Conservation (phyloP, 2,888 invertebrate species). For the Lepas anatifera region DNA sequence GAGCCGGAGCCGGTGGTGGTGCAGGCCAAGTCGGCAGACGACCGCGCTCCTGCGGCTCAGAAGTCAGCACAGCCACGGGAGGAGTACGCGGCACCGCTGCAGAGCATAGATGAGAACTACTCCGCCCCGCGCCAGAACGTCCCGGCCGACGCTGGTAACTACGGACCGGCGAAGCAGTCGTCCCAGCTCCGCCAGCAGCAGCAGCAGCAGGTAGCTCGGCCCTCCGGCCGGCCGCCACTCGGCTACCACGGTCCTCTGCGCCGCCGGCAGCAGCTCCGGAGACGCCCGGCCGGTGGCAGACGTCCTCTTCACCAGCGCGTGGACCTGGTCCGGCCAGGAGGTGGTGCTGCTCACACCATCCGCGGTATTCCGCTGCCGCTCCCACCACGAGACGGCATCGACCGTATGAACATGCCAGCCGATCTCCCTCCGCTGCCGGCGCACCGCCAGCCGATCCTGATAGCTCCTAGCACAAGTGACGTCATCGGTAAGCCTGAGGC, state of each 20-base stretch:
- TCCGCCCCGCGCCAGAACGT: too few relatives aligned
- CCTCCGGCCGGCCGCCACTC: constrained; percentile 13
- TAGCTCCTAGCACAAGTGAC: constrained; percentile 4
- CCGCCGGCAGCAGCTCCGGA: constrained; percentile 28
- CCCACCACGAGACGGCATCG: constrained; percentile 3
- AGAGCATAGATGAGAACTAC: too few relatives aligned
- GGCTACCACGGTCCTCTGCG: not conserved
- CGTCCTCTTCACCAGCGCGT: constrained; percentile 17
- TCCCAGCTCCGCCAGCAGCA: not conserved
- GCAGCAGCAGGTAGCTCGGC: constrained; percentile 2
- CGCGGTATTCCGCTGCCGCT: constrained; percentile 13
- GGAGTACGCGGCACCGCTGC: too few relatives aligned
- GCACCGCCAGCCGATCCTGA: constrained; percentile 1
- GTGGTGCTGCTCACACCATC: constrained; percentile 34
- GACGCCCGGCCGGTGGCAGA: constrained; percentile 13
- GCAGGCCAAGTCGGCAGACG: constrained; percentile 14
- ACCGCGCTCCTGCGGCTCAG: constrained; percentile 4
- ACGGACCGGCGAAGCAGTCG: not conserved
- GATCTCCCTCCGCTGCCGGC: constrained; percentile 12
- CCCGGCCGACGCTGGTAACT: too few relatives aligned
- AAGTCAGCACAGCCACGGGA: too few relatives aligned
- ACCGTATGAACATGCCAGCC: constrained; percentile 12
- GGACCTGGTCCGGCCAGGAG: constrained; percentile 29
- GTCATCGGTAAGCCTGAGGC: not conserved
- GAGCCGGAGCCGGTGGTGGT: not conserved